Conservation (phyloP, 2,888 invertebrate species). For the Gari tellinella region DNA sequence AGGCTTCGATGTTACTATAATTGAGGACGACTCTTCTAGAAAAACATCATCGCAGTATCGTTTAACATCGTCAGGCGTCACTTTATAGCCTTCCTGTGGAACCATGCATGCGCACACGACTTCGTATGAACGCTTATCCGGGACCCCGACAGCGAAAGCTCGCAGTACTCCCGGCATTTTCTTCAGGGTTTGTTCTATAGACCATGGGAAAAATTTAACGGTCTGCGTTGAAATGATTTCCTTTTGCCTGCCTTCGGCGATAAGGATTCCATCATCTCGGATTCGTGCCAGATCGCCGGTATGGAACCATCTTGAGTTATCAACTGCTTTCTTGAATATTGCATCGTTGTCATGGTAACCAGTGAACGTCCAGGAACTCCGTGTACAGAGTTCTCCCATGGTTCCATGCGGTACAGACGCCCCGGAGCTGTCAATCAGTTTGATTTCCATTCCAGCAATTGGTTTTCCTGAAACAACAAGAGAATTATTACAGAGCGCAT, state of each 20-base stretch:
- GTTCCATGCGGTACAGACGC: slow-evolving; percentile 22
- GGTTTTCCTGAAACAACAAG: slow-evolving; percentile 37
- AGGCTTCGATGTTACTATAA: slow-evolving; percentile 32
- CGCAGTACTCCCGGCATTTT: slow-evolving; percentile 27
- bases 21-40: slow-evolving; percentile 24
- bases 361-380: slow-evolving; percentile 36
- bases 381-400: slow-evolving; percentile 38
- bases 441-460: slow-evolving; percentile 39
- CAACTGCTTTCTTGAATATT: slow-evolving; percentile 16
- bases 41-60: slow-evolving; percentile 41
- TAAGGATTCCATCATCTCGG: slow-evolving; percentile 34
- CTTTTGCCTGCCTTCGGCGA: slow-evolving; percentile 36
- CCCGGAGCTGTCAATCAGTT: slow-evolving; percentile 37
- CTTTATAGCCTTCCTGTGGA: slow-evolving; percentile 8
- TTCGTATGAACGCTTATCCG: slow-evolving; percentile 37
- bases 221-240: slow-evolving; percentile 43
- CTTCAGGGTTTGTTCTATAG: slow-evolving; percentile 33
- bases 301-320: slow-evolving; percentile 43
- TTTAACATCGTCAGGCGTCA: slow-evolving; percentile 24
- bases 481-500: too few species aligned
- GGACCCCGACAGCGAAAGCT: slow-evolving; percentile 51
- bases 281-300: slow-evolving; percentile 45
- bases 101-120: slow-evolving; percentile 54
- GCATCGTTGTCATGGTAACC: slow-evolving; percentile 28
- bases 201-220: slow-evolving; percentile 46